phyloP scores from a whole-genome alignment of 2,888 invertebrate genomes.

The Liopterus haemorrhoidalis region DNA sequence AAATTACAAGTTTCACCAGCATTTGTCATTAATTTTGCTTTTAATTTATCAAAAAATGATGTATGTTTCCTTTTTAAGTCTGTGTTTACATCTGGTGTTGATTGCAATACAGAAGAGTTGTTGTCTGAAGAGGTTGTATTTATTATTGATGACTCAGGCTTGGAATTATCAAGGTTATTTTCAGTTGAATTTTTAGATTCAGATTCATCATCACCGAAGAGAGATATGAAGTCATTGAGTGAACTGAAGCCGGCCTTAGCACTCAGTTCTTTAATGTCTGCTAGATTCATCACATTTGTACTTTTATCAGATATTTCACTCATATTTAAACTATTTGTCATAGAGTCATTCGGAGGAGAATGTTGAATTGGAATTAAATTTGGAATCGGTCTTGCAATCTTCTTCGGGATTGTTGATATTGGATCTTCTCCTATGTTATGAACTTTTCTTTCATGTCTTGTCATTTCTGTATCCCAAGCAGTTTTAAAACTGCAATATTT shows the following conservation, averaged over 20 bases:
- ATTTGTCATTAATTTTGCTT: conserved; percentile 64
- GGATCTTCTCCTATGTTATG: conserved; percentile 42
- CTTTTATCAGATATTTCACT: conserved; percentile 21
- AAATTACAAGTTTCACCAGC: conserved; percentile 61
- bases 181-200: conserved; percentile 5
- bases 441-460: conserved; percentile 48
- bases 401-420: conserved; percentile 35
- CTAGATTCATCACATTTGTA: conserved; percentile 44
- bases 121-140: conserved; percentile 33
- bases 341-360: conserved; percentile 42
- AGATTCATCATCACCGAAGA: conserved; percentile 42
- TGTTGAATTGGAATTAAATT: conserved; percentile 66
- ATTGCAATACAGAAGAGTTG: conserved; percentile 16
- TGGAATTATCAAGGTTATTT: neutral
- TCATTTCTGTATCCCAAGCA: conserved; percentile 55
- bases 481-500: conserved; percentile 54
- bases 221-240: conserved; percentile 53
- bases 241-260: conserved; percentile 47
- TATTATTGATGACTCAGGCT: conserved; percentile 1
- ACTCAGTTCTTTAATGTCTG: conserved; percentile 47
- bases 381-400: conserved; percentile 60
- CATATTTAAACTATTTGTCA: conserved; percentile 32
- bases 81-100: conserved; percentile 4
- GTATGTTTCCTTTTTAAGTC: conserved; percentile 60
- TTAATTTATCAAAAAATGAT: conserved; percentile 76